Percentiles rank a stretch among this genome's conserved stretches.
Evolutionary conservation across 2,888 invertebrate species (phyloP).

Genomic region (Drosophila austrosaltans): DNA sequence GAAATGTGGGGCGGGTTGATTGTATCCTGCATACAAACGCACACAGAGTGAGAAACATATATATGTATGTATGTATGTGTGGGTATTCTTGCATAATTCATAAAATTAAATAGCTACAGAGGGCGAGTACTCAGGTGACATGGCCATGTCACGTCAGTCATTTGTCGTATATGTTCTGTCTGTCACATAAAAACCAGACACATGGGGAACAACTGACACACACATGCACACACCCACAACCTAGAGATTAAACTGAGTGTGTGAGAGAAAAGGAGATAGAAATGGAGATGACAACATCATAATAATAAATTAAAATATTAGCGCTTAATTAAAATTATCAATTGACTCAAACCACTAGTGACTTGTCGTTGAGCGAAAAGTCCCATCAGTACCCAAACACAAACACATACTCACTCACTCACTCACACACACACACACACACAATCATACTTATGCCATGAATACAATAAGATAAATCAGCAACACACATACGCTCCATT

Average conservation of each 20-base stretch:
- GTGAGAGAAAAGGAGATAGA: background rate
- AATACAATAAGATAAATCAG: conserved; percentile 32
- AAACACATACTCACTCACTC: background rate
- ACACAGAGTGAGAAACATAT: conserved; percentile 17
- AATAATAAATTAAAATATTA: conserved; percentile 76
- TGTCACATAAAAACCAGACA: conserved; percentile 49
- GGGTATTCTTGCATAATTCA: conserved; percentile 72
- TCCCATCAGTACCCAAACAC: conserved; percentile 17
- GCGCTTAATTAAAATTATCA: conserved; percentile 79
- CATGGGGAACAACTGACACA: conserved; percentile 11
- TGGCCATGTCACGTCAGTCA: conserved; percentile 55
- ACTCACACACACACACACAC: background rate
- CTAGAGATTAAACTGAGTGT: background rate
- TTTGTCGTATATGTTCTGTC: conserved; percentile 32
- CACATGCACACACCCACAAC: conserved; percentile 14
- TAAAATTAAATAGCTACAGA: conserved; percentile 67
- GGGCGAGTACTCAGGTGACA: conserved; percentile 28
- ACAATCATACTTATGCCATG: background rate
- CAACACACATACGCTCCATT: conserved; percentile 48
- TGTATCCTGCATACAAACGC: background rate
- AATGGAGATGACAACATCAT: conserved; percentile 53
- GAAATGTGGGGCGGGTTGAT: background rate
- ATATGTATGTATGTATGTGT: conserved; percentile 26
- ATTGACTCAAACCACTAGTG: conserved; percentile 48
- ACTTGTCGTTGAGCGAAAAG: conserved; percentile 47